A percentile compares a stretch with the other conserved stretches of the same genome.
Conservation (phyloP, 2,113 vertebrate species). For the Phyllopteryx taeniolatus region DNA sequence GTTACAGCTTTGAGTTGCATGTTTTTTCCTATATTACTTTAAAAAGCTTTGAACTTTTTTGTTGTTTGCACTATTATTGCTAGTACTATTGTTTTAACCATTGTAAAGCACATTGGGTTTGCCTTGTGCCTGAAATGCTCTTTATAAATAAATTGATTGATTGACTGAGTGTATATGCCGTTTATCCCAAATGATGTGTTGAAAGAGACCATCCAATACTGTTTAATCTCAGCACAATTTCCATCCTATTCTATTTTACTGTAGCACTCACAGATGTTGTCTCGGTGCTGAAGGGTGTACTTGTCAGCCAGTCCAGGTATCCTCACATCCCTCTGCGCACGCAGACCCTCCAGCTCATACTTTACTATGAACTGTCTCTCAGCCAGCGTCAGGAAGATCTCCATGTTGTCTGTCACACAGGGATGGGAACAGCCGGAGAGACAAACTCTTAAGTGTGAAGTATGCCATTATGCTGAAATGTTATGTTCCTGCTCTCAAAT, state of each 20-base stretch:
- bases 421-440: neutral
- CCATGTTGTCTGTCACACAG: conserved; percentile 68
- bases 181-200: too few species aligned
- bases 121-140: too few species aligned
- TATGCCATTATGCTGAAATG: neutral
- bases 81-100: too few species aligned
- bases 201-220: neutral
- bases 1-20: too few species aligned
- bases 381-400: conserved; percentile 72
- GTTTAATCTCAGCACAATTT: neutral
- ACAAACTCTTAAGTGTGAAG: neutral
- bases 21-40: too few species aligned
- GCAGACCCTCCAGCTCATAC: conserved; percentile 71
- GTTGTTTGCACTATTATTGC: too few species aligned
- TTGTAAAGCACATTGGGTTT: too few species aligned
- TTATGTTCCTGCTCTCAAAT: neutral
- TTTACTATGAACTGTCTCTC: conserved; percentile 77
- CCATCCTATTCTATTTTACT: neutral
- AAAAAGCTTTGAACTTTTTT: too few species aligned
- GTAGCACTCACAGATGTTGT: conserved; percentile 69
- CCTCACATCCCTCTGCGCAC: conserved; percentile 63
- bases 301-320: conserved; percentile 71
- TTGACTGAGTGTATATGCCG: too few species aligned
- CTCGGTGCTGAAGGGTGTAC: conserved; percentile 52
- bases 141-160: too few species aligned